Evolutionary conservation across 2,888 invertebrate species (phyloP), one percentile per base, ranked within the genome.

Genomic region (Mesoligia furuncula): DNA sequence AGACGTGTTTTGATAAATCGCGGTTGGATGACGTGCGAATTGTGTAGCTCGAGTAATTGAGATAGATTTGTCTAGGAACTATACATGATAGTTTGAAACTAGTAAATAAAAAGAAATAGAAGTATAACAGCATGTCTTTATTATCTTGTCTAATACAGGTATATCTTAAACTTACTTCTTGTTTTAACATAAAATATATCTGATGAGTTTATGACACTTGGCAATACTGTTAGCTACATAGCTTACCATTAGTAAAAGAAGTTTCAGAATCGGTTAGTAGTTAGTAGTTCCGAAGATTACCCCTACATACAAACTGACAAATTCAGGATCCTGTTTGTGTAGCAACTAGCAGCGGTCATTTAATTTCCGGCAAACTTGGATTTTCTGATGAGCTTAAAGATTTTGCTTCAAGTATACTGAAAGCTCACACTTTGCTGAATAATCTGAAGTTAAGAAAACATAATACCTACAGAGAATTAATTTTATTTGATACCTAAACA

Each of bases 1-100:
- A 65, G 75, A 73, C 69, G 70, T 86, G 85, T 80, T 87, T 86
- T 84, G 84, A 86, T 84, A 81, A 78, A 86, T 76, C 74, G 51
- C 69, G 67, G 73, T 27, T 64, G 73, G 61, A 76, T 87, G 83
- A 87, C 79, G 85, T 79, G 87, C 85, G 80, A 85, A 87, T 80
- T 70, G 61, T 81, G 74, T 65, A 68, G 69, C 62, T 79, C 39
- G 54, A 73, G 79, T 84, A 79, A 84, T 84, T 86, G 73, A 68
- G 72, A 80, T 68, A 62, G 64, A 85, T 79, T 79, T 81, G 80
- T 75, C 75, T 71, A 83, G 51, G 68, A 72, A 74, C 36, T 68
- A 36, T 36, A 36, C 7, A 39, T n/a, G n/a, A n/a, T 39, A 42
- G 75, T 80, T 80, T 65, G 13, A 27, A 68, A 80, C 62, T 15